Conservation (phyloP, 1,140 invertebrate species). For the Alviniconcha marisindica region DNA sequence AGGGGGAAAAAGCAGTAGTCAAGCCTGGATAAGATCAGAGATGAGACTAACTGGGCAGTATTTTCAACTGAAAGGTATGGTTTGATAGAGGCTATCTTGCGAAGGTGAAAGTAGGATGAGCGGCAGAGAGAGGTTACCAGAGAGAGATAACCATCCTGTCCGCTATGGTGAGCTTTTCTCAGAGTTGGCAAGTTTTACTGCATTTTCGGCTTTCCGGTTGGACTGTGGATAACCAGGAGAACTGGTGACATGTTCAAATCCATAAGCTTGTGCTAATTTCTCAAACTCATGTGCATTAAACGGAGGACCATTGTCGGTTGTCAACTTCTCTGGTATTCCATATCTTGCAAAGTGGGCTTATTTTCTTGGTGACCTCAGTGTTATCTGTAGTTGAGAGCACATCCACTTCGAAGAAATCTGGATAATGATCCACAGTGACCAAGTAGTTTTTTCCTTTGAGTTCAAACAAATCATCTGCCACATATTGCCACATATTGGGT, state of each 20-base stretch:
- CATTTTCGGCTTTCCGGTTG: neutral
- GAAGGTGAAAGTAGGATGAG: too few relatives aligned
- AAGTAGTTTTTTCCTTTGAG: neutral
- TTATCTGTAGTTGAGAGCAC: neutral
- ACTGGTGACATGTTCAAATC: neutral
- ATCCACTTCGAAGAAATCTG: neutral
- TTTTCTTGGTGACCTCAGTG: too few relatives aligned
- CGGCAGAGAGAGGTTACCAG: too few relatives aligned
- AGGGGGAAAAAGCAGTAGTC: too few relatives aligned
- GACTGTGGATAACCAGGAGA: neutral
- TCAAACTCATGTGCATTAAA: neutral
- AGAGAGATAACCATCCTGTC: too few relatives aligned
- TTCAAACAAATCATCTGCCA: neutral
- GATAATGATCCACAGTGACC: neutral
- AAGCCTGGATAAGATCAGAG: too few relatives aligned
- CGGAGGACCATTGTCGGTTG: too few relatives aligned
- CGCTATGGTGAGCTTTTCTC: neutral
- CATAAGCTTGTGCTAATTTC: neutral
- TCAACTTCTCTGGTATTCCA: slow-evolving; percentile 7
- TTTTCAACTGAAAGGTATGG: too few relatives aligned
- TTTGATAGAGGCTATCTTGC: too few relatives aligned
- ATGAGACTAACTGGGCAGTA: too few relatives aligned
- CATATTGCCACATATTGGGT: neutral
- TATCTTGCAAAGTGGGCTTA: neutral
- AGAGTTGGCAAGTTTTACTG: neutral